Percentiles rank a stretch among this genome's conserved stretches.
Evolutionary conservation across 2,888 invertebrate species (phyloP).

Genomic region (Troilus luridus): DNA sequence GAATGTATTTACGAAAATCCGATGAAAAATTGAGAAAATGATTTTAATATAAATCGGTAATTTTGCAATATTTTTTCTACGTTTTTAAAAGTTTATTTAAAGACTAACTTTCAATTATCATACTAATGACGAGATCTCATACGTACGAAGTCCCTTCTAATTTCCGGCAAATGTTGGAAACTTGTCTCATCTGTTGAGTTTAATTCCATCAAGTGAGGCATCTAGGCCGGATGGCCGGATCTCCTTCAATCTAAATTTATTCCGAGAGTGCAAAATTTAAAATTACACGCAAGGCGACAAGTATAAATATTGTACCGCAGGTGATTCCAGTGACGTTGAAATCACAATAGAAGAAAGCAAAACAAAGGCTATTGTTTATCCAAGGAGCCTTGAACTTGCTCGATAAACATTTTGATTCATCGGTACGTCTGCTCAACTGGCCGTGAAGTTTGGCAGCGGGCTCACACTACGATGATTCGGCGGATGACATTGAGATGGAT

Average conservation of each 20-base stretch:
- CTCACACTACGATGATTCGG: background rate
- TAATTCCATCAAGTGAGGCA: conserved; percentile 48
- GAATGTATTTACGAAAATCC: background rate
- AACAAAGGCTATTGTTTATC: conserved; percentile 38
- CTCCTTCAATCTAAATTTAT: conserved; percentile 3
- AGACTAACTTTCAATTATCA: background rate
- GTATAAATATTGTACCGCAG: background rate
- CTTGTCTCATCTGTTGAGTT: background rate
- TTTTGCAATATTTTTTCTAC: background rate
- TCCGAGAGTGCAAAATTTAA: conserved; percentile 18
- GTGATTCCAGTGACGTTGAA: background rate
- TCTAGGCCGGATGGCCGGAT: background rate
- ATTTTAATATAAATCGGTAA: too few relatives aligned
- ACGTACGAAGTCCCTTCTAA: background rate
- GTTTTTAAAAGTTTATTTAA: background rate
- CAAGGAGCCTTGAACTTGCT: conserved; percentile 35
- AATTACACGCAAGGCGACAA: conserved; percentile 37
- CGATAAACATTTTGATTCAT: conserved; percentile 32
- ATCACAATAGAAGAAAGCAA: background rate
- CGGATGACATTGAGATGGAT: conserved; percentile 37
- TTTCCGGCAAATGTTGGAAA: conserved; percentile 11
- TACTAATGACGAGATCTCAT: background rate
- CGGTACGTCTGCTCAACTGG: conserved; percentile 4
- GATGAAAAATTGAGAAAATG: background rate
- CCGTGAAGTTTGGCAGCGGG: conserved; percentile 12